A percentile compares a stretch with the other conserved stretches of the same genome.
phyloP scores from a whole-genome alignment of 2,797 vertebrate species.

The Simalia tracyae region DNA sequence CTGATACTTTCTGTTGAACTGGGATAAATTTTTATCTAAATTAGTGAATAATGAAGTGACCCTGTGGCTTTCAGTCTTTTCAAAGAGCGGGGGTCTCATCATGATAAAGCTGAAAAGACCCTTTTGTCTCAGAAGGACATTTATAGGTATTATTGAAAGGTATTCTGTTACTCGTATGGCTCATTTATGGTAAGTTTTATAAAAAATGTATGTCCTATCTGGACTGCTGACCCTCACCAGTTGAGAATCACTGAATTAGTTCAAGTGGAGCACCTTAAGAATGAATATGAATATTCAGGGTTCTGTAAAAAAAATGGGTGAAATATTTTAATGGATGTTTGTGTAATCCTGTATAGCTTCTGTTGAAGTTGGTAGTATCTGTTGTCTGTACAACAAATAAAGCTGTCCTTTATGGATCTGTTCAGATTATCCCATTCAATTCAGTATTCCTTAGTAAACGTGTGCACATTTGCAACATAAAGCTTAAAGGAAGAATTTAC shows the following conservation, averaged over 20 bases:
- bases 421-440: not conserved
- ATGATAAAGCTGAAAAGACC: not conserved
- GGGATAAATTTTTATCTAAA: not conserved
- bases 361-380: not conserved
- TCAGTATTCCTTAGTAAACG: not conserved
- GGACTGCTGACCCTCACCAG: not conserved
- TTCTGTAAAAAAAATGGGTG: not conserved
- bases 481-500: not conserved
- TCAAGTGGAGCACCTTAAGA: accelerated
- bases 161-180: not conserved
- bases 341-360: not conserved
- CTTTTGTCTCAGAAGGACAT: not conserved
- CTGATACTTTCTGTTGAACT: not conserved
- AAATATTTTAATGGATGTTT: accelerated
- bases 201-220: not conserved
- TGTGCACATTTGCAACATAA: not conserved
- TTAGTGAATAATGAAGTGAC: not conserved
- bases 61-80: not conserved
- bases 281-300: not conserved
- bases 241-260: not conserved
- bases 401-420: not conserved
- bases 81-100: not conserved
- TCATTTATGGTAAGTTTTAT: not conserved
- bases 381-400: not conserved
- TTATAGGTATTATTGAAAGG: not conserved